Evolutionary conservation across 2,113 vertebrate species (phyloP).

Genomic region (Sinocyclocheilus maitianheensis): DNA sequence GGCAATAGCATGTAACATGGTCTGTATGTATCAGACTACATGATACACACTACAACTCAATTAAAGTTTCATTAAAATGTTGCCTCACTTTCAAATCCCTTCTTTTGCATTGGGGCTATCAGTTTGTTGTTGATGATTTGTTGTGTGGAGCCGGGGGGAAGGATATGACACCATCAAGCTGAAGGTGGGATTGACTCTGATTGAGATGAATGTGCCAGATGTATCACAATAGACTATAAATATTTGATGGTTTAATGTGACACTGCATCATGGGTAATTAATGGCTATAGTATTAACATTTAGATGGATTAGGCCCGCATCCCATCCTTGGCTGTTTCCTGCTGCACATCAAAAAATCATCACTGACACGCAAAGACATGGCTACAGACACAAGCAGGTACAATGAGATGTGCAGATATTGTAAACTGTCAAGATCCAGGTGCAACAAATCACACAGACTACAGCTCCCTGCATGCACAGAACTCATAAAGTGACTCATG

Average conservation of each 20-base stretch:
- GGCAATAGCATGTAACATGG: conserved; percentile 25
- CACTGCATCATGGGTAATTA: conserved; percentile 42
- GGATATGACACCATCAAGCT: conserved; percentile 27
- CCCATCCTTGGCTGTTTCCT: conserved; percentile 21
- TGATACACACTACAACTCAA: conserved; percentile 9
- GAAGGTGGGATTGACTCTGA: conserved; percentile 38
- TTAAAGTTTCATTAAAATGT: conserved; percentile 44
- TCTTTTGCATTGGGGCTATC: conserved; percentile 27
- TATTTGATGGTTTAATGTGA: conserved; percentile 40
- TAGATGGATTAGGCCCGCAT: conserved; percentile 23
- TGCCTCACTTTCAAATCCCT: conserved; percentile 40
- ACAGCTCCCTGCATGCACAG: conserved; percentile 11
- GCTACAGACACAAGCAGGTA: conserved; percentile 11
- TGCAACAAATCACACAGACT: conserved; percentile 28
- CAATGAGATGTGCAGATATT: conserved; percentile 12
- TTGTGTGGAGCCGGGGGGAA: background rate
- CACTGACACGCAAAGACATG: conserved; percentile 3
- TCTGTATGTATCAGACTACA: conserved; percentile 13
- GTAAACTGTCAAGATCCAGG: conserved; percentile 44
- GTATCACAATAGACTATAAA: conserved; percentile 40
- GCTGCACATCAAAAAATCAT: conserved; percentile 22
- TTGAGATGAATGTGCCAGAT: conserved; percentile 45
- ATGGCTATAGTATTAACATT: conserved; percentile 28
- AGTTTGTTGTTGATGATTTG: conserved; percentile 36
- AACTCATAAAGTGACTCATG: conserved; percentile 21